Conservation (phyloP, 30 jellyfish, hydroid and myxozoan genomes). For the Sanderia malayensis region DNA sequence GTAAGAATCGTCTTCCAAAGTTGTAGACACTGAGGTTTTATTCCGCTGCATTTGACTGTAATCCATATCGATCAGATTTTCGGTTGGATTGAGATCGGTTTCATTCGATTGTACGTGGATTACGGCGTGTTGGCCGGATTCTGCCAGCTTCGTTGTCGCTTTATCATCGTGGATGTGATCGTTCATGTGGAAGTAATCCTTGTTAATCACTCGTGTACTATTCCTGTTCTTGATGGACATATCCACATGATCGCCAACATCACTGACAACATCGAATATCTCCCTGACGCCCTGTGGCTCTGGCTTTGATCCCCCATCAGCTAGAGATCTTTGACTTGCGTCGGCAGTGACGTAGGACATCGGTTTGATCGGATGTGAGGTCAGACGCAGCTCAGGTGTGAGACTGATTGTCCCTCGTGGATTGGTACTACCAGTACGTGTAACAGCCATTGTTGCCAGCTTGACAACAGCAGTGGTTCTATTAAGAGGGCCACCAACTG, state of each 20-base stretch:
- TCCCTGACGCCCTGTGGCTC: constrained; percentile 36
- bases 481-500: constrained; percentile 10
- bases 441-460: background rate
- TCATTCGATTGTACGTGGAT: constrained; percentile 64
- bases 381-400: constrained; percentile 13
- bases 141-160: constrained; percentile 58
- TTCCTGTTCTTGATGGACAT: constrained; percentile 65
- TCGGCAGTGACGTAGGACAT: background rate
- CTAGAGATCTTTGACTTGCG: background rate
- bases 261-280: constrained; percentile 76
- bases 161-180: constrained; percentile 50
- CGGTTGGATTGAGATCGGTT: constrained; percentile 57
- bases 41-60: constrained; percentile 39
- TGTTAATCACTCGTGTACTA: constrained; percentile 47
- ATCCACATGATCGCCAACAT: constrained; percentile 44
- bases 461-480: background rate
- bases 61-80: constrained; percentile 32
- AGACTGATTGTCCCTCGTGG: constrained; percentile 52
- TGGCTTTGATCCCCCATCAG: constrained; percentile 12
- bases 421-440: background rate
- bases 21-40: constrained; percentile 39
- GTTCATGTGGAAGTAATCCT: constrained; percentile 58
- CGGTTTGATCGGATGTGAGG: constrained; percentile 14
- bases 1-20: constrained; percentile 51
- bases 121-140: constrained; percentile 54